phyloP scores from a whole-genome alignment of 2,888 invertebrate species.

The Coronaproctus castanopsis region DNA sequence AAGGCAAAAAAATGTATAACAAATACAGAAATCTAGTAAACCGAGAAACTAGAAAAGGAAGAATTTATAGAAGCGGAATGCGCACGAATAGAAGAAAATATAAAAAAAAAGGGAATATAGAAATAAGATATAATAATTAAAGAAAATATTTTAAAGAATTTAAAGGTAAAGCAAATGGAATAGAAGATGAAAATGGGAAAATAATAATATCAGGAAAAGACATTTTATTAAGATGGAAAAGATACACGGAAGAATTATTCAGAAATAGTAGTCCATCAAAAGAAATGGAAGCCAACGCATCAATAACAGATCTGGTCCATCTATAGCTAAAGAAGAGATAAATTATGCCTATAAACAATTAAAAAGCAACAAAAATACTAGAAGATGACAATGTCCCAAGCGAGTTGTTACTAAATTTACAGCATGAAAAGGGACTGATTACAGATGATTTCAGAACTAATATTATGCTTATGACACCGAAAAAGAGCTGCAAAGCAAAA shows the following conservation, averaged over 20 bases:
- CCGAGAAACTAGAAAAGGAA: not conserved
- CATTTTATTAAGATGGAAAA: not conserved
- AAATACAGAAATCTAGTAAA: not conserved
- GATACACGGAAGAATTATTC: not conserved
- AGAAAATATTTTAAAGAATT: not conserved
- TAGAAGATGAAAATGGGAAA: not conserved
- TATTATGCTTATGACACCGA: too few relatives aligned
- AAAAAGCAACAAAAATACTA: not conserved
- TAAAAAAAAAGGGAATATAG: not conserved
- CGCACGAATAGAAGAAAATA: not conserved
- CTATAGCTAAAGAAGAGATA: not conserved
- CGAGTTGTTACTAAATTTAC: too few relatives aligned
- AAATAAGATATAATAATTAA: not conserved
- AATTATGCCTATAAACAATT: not conserved
- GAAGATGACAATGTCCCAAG: not conserved
- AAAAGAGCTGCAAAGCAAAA: too few relatives aligned
- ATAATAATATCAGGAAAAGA: not conserved
- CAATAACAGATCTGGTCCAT: not conserved
- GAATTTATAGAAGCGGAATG: not conserved
- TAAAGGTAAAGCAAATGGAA: not conserved
- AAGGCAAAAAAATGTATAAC: not conserved
- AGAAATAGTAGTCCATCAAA: not conserved
- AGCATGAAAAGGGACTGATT: too few relatives aligned
- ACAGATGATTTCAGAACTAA: too few relatives aligned
- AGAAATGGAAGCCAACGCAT: not conserved